These are phyloP conservation scores for Erethizon dorsatum DNA, from an alignment of 2,797 vertebrate species.

Conservation along the genomic window DNA sequence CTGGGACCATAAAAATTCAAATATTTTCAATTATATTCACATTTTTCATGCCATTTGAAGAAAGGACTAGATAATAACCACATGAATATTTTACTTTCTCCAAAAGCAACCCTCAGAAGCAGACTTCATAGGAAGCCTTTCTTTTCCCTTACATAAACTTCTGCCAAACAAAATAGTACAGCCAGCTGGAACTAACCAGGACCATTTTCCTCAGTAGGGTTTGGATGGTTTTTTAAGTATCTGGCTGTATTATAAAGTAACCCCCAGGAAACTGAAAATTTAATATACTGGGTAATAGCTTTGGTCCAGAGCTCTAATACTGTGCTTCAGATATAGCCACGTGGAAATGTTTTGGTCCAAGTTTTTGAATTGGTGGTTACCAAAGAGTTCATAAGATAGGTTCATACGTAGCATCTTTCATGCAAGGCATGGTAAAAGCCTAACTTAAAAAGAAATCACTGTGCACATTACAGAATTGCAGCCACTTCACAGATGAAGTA, in stretches of 20 bases:
- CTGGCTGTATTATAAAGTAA: slow-evolving; percentile 53
- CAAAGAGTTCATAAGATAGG: slow-evolving; percentile 82
- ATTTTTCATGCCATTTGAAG: slow-evolving; percentile 72
- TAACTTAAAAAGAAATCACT: slow-evolving; percentile 74
- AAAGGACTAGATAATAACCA: slow-evolving; percentile 65
- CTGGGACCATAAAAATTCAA: slow-evolving; percentile 14
- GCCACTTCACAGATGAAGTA: slow-evolving; percentile 74
- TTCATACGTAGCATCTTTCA: slow-evolving; percentile 82
- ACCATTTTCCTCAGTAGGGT: slow-evolving; percentile 30
- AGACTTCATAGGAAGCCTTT: slow-evolving; percentile 63
- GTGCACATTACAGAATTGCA: slow-evolving; percentile 64
- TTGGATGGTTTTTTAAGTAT: slow-evolving; percentile 63
- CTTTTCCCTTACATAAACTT: slow-evolving; percentile 50
- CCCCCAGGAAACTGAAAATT: slow-evolving; percentile 56
- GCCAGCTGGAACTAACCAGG: slow-evolving; percentile 52
- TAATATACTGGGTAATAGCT: slow-evolving; percentile 68
- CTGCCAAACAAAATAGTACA: slow-evolving; percentile 54
- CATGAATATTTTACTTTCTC: slow-evolving; percentile 56
- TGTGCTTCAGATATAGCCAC: slow-evolving; percentile 63
- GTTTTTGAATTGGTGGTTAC: slow-evolving; percentile 81
- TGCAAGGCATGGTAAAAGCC: slow-evolving; percentile 74
- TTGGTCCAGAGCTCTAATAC: slow-evolving; percentile 16
- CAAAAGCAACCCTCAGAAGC: slow-evolving; percentile 57
- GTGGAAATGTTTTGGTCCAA: slow-evolving; percentile 71
- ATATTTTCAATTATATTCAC: slow-evolving; percentile 29